A percentile compares a stretch with the other conserved stretches of the same genome.
phyloP scores from a whole-genome alignment of 2,797 vertebrate species.

The Hylomyscus alleni region DNA sequence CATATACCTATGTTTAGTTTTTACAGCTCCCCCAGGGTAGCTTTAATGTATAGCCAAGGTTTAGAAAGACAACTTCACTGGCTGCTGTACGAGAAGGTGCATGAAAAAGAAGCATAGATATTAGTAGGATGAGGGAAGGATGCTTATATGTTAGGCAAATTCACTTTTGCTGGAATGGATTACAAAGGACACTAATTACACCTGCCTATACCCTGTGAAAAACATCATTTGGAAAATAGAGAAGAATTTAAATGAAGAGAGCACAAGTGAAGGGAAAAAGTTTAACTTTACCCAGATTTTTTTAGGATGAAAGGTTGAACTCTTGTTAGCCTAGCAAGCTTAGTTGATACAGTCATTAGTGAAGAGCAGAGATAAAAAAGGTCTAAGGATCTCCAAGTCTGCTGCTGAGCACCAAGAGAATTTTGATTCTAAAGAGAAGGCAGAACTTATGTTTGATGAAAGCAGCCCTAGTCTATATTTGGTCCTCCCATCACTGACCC shows the following conservation, averaged over 20 bases:
- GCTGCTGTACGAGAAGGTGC: background rate
- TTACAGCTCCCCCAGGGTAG: background rate
- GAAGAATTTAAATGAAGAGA: background rate
- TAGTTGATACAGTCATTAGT: background rate
- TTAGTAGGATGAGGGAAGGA: background rate
- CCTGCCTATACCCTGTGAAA: background rate
- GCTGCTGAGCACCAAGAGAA: background rate
- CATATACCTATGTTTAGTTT: background rate
- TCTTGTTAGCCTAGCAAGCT: background rate
- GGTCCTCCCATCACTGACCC: background rate
- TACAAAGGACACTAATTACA: slow-evolving; percentile 13
- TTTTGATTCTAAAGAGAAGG: background rate
- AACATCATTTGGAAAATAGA: slow-evolving; percentile 25
- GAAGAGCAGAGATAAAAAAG: background rate
- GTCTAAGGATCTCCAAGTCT: background rate
- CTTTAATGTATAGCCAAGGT: background rate
- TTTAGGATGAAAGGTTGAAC: background rate
- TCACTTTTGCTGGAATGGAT: background rate
- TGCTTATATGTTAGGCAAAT: background rate
- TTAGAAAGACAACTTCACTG: background rate
- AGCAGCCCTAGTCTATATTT: background rate
- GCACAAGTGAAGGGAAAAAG: background rate
- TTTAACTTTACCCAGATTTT: background rate
- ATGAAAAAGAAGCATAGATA: background rate
- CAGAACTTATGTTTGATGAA: too few species aligned